These are phyloP conservation scores for Dynastes grantii DNA, from an alignment of 2,888 invertebrate species.

Conservation along the genomic window DNA sequence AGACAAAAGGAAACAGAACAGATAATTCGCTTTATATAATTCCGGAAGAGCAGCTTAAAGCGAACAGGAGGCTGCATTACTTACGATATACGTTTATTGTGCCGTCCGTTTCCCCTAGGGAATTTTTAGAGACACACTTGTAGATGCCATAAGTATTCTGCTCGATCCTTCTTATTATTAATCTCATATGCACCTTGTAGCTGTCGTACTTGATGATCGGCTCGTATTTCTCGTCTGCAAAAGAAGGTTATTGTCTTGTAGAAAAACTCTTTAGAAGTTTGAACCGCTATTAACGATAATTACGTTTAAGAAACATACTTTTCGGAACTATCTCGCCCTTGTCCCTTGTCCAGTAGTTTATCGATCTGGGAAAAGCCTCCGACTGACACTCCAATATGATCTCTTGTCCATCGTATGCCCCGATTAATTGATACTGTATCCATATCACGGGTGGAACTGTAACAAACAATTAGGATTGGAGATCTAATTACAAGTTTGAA, in stretches of 20 bases:
- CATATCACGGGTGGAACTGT: conserved; percentile 80
- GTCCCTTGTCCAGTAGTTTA: conserved; percentile 80
- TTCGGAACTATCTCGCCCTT: conserved; percentile 76
- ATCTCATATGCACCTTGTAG: conserved; percentile 81
- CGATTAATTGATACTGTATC: conserved; percentile 79
- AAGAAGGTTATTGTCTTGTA: neutral
- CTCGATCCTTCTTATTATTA: conserved; percentile 76
- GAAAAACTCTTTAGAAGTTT: neutral
- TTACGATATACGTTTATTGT: conserved; percentile 82
- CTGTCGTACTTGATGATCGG: conserved; percentile 79
- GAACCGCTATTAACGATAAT: neutral
- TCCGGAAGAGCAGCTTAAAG: neutral
- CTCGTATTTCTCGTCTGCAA: conserved; percentile 70
- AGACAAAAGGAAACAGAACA: conserved; percentile 44
- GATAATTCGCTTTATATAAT: conserved; percentile 23
- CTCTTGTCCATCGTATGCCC: conserved; percentile 76
- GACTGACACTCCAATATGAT: conserved; percentile 79
- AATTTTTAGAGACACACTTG: conserved; percentile 83
- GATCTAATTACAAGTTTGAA: neutral
- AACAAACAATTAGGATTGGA: conserved; percentile 49
- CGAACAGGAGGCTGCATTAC: conserved; percentile 63
- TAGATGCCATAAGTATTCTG: conserved; percentile 79
- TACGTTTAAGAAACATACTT: conserved; percentile 70
- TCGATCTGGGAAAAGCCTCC: conserved; percentile 80
- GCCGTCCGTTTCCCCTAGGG: conserved; percentile 82